Percentiles rank a stretch among this genome's conserved stretches.
Evolutionary conservation across 35 echinoderm and acorn worm species (phyloP).

Genomic region (Amphiura filiformis): DNA sequence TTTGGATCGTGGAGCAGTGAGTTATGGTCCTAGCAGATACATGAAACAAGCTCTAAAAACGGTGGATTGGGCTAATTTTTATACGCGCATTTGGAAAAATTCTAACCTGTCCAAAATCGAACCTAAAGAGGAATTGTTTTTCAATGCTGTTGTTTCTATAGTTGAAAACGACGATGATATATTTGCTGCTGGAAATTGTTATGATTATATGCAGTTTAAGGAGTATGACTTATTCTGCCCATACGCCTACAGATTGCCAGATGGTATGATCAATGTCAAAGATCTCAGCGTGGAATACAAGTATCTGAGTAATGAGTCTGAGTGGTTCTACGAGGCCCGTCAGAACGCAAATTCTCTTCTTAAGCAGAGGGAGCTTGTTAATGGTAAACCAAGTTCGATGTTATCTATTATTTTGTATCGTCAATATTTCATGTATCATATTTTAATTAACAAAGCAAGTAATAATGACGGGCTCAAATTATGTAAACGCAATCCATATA

Average conservation of each 20-base stretch:
- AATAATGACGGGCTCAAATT: too few species aligned
- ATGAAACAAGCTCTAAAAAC: slow-evolving; percentile 72
- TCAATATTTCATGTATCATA: too few species aligned
- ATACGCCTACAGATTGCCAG: slow-evolving; percentile 72
- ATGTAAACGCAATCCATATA: too few species aligned
- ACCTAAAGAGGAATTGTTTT: slow-evolving; percentile 84
- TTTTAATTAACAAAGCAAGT: too few species aligned
- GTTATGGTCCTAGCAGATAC: slow-evolving; percentile 78
- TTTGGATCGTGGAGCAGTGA: slow-evolving; percentile 56
- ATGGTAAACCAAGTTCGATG: too few species aligned
- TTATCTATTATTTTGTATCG: too few species aligned
- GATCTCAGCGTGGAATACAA: slow-evolving; percentile 82
- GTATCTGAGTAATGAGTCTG: slow-evolving; percentile 79
- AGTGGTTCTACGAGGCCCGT: slow-evolving; percentile 88
- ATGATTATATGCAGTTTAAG: slow-evolving; percentile 59
- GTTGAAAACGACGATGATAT: slow-evolving; percentile 87
- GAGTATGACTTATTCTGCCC: slow-evolving; percentile 84
- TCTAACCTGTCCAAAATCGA: slow-evolving; percentile 48
- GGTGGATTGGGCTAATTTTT: slow-evolving; percentile 83
- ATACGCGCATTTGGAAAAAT: slow-evolving; percentile 85
- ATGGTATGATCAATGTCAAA: slow-evolving; percentile 74
- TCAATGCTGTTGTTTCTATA: slow-evolving; percentile 70
- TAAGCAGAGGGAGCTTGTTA: slow-evolving; percentile 17
- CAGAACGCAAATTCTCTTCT: slow-evolving; percentile 64
- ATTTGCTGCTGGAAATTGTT: slow-evolving; percentile 95